Percentiles rank a stretch among this genome's conserved stretches.
These are phyloP conservation scores for Sebastes minor DNA, from an alignment of 2,797 vertebrate species.

Conservation along the genomic window DNA sequence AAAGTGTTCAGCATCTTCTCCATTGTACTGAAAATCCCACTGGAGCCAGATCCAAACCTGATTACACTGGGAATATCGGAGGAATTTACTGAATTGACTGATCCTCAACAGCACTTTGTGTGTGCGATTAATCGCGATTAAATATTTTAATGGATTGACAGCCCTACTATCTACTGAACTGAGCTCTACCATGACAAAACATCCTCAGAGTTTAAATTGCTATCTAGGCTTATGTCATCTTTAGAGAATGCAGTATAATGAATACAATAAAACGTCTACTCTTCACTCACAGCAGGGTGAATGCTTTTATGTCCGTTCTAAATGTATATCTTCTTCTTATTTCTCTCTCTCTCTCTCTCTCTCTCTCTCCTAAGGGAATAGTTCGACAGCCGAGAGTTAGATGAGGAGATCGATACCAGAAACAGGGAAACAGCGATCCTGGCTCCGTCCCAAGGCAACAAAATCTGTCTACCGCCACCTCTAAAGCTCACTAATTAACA, in stretches of 20 bases:
- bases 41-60: background rate
- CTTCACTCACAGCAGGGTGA: constrained; percentile 23
- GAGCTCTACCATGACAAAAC: background rate
- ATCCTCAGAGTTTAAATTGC: constrained; percentile 1
- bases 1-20: background rate
- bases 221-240: constrained; percentile 27
- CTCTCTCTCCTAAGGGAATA: background rate
- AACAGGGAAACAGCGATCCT: background rate
- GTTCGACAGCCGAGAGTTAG: background rate
- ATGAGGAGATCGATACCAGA: background rate
- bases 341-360: background rate
- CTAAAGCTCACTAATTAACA: background rate
- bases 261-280: constrained; percentile 23
- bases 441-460: background rate
- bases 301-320: constrained; percentile 24
- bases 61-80: background rate
- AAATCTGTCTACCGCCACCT: background rate
- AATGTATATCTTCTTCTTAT: constrained; percentile 3
- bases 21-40: background rate
- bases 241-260: constrained; percentile 38
- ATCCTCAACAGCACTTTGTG: no score
- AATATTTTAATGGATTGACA: no score
- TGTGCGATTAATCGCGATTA: no score
- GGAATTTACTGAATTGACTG: no score
- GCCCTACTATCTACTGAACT: background rate